phyloP scores from a whole-genome alignment of 2,113 vertebrate genomes.

The Empidonax alnorum region DNA sequence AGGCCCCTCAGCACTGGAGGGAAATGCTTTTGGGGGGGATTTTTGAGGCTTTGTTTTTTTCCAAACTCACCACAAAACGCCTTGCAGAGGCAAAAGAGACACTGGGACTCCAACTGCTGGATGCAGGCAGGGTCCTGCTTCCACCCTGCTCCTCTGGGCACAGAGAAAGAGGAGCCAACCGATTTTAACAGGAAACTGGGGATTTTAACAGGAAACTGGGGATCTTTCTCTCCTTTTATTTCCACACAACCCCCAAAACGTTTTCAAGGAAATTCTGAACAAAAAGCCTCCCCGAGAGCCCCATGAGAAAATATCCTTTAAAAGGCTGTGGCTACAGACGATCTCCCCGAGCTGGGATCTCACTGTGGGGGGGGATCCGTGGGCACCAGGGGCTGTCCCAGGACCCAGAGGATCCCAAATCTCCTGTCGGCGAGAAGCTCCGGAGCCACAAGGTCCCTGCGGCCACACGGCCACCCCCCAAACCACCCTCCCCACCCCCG shows the following conservation, averaged over 20 bases:
- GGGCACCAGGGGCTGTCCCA: rapidly evolving
- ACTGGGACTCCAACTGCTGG: rapidly evolving
- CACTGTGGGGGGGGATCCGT: neutral
- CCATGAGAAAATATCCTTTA: neutral
- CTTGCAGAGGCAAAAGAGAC: rapidly evolving
- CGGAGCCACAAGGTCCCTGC: rapidly evolving
- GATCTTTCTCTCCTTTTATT: neutral
- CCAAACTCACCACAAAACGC: rapidly evolving
- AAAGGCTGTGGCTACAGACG: neutral
- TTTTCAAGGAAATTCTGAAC: neutral
- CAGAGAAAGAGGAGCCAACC: neutral
- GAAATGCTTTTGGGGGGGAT: rapidly evolving
- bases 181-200: neutral
- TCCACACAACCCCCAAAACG: rapidly evolving
- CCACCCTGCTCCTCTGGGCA: neutral
- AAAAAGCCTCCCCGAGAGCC: neutral
- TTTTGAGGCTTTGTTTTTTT: neutral
- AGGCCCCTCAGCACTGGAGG: rapidly evolving
- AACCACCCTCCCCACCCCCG: neutral
- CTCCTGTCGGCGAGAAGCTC: neutral
- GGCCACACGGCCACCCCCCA: too few relatives aligned
- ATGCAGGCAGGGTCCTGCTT: neutral
- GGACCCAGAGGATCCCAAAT: neutral
- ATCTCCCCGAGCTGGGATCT: neutral
- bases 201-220: neutral